Base-by-base conservation (phyloP, 1,140 invertebrate genomes). In the Drosophila elegans region DNA sequence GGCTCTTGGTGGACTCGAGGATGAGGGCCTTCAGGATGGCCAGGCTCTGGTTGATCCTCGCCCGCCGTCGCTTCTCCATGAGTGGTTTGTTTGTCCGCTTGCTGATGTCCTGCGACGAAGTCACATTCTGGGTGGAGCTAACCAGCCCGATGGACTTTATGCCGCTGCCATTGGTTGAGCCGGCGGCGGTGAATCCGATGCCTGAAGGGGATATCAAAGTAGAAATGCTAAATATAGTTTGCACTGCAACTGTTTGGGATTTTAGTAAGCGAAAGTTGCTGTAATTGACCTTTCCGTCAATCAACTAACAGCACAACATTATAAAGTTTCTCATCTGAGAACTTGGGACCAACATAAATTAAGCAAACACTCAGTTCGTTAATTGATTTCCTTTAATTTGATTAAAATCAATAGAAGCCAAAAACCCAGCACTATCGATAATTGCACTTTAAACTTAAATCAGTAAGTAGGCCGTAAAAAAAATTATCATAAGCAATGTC, bases 61-160 rank as follows among this genome's bases (percentile, higher is more conserved):
- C 97, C 78, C 97, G 92, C 67, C 97, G 93, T 92, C 96, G 94
- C 93, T 97, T 98, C 94, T 98, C 97, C 97, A 98, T 97, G 88
- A 98, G 94, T 83, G 97, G 97, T 94, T 98, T 98, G 92, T 97
- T 97, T 63, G 96, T 96, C 63, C 93, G 86, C 76, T 93, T 91
- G 66, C 93, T 93, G 77, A 83, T 82, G 71, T 92, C 91, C 75
- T 92, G 88, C 66, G 84, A 86, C 49, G 89, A 91, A 63, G 83
- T 90, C 78, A 91, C 91, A 91, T 92, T 92, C 79, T 91, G 90
- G 53, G 90, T 85, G 48, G 90, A 91, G 73, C 90, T 90, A 60
- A 91, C 90, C 81, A 91, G 67, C 63, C 80, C 80, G 62, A 91
- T 91, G 63, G 89, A 91, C 56, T 91, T 91, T 83, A 86, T 78